These are phyloP conservation scores for Procambarus virginalis DNA, from an alignment of 1,140 invertebrate genomes.

Conservation along the genomic window DNA sequence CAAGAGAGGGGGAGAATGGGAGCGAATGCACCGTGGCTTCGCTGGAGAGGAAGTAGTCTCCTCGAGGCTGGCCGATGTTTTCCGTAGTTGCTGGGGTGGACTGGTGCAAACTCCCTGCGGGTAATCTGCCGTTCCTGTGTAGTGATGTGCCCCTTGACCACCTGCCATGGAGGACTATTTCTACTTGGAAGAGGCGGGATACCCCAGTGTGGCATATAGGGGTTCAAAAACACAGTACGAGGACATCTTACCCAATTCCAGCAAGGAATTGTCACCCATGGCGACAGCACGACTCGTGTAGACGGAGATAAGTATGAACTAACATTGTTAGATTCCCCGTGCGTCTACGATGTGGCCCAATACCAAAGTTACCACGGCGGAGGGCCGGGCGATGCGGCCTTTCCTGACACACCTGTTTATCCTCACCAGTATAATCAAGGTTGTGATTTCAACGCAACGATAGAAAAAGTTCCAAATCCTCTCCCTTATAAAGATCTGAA, in stretches of 20 bases:
- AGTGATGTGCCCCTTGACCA: conserved; percentile 1
- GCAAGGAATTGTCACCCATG: background rate
- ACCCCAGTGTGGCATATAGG: conserved; percentile 39
- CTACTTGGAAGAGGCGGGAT: conserved; percentile 55
- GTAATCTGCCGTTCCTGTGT: background rate
- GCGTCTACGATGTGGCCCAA: conserved; percentile 48
- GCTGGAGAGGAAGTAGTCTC: conserved; percentile 31
- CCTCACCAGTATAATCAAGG: conserved; percentile 6
- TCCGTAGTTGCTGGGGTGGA: conserved; percentile 8
- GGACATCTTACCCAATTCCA: background rate
- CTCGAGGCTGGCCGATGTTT: conserved; percentile 3
- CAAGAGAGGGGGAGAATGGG: conserved; percentile 6
- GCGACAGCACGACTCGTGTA: background rate
- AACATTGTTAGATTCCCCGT: conserved; percentile 46
- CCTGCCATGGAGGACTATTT: conserved; percentile 59
- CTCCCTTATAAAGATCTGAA: conserved; percentile 11
- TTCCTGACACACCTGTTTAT: background rate
- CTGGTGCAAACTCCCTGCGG: conserved; percentile 20
- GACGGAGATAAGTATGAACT: conserved; percentile 50
- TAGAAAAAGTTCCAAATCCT: conserved; percentile 8
- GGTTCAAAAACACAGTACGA: conserved; percentile 32
- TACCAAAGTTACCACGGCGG: conserved; percentile 37
- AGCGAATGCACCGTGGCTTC: background rate
- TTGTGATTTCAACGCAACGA: conserved; percentile 39
- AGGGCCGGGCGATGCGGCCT: background rate